Base-by-base conservation (phyloP, 2,797 vertebrate genomes). In the Nannoperca australis region DNA sequence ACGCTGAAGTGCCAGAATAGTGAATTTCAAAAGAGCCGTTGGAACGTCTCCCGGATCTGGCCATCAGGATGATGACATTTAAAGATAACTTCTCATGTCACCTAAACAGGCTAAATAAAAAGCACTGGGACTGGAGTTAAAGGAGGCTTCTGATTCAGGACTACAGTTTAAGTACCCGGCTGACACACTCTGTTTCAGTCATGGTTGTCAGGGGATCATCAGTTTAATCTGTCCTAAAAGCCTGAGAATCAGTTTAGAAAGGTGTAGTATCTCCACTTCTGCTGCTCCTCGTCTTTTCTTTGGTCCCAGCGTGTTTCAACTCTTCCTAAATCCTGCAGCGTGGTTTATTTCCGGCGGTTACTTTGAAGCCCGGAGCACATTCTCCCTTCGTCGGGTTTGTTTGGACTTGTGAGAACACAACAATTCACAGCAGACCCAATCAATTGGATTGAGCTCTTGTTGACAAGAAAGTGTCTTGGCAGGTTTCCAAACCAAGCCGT, bases 371-470 rank as follows among this genome's bases (percentile, higher is more conserved):
- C n/a, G 34, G 56, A 75, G 85, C 69, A 3, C 40, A 70, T 76
- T 73, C 7, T 65, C 59, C 74, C 36, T 58, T 58, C 69, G 72
- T 73, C 58, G 24, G 17, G 47, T 85, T 78, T 78, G 68, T 82
- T 72, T 84, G 69, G 76, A 80, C 81, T 78, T 18, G 15, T 83
- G 78, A 85, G 78, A 86, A 71, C 60, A 60, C 53, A 62, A 74
- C 80, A 83, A 84, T 84, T 20, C 70, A 81, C 53, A 71, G 45
- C 72, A 79, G 72, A 73, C 62, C 30, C 49, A 85, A 86, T 82
- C 85, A 78, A 79, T 61, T 76, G 66, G 65, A 69, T 53, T 10
- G 20, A 60, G 82, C 71, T 70, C 73, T 73, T 77, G 76, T 82
- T 70, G 79, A 85, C 51, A 45, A 73, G 34, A 30, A 74, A 55